A percentile compares a stretch with the other conserved stretches of the same genome.
Evolutionary conservation across 2,113 vertebrate genomes (phyloP).

Genomic region (Nesospiza acunhae): DNA sequence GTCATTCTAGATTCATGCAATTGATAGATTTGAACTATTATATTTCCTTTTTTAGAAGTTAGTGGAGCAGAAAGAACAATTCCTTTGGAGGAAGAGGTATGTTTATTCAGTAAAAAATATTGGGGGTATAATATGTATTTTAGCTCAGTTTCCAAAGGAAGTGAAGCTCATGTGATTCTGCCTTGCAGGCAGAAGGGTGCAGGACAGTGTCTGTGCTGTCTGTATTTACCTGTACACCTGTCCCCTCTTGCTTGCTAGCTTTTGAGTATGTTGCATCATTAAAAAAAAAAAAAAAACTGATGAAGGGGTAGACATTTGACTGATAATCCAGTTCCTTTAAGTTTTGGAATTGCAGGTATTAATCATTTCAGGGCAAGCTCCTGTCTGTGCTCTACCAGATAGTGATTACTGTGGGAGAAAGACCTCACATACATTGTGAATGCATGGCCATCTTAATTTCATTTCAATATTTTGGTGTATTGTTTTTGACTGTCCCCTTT

Average conservation of each 20-base stretch:
- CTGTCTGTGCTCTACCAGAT: neutral
- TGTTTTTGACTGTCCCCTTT: neutral
- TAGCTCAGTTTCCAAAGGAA: neutral
- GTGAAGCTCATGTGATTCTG: neutral
- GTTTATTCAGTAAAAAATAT: neutral
- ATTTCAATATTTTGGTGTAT: neutral
- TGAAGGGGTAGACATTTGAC: neutral
- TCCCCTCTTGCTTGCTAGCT: neutral
- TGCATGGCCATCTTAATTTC: neutral
- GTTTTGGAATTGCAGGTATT: neutral
- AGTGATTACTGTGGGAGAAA: neutral
- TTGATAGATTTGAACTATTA: neutral
- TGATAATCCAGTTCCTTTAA: neutral
- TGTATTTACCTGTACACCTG: neutral
- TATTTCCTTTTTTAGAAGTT: neutral
- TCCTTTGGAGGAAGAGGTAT: neutral
- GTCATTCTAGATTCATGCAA: neutral
- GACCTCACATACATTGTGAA: neutral
- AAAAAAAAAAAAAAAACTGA: accelerated
- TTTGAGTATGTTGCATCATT: neutral
- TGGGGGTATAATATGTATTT: neutral
- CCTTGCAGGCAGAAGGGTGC: neutral
- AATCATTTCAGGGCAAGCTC: neutral
- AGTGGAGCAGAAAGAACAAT: neutral
- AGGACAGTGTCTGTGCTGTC: neutral